These are phyloP conservation scores for Fragum fragum DNA, from an alignment of 2,888 invertebrate species.

Conservation along the genomic window DNA sequence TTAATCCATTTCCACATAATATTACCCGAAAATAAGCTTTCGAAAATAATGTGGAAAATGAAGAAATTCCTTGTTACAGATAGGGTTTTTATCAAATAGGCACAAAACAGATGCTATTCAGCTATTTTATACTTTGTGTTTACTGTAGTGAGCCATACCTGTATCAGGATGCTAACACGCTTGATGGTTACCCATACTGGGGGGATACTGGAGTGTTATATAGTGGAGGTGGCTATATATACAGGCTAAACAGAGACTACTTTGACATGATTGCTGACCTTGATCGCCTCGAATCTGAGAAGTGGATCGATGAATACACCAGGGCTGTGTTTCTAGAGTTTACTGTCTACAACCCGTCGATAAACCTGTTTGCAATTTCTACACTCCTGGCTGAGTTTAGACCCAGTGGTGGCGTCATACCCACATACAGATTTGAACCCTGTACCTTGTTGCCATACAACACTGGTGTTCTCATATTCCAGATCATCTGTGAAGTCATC, in stretches of 20 bases:
- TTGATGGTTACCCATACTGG: constrained; percentile 87
- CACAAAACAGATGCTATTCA: too few species aligned
- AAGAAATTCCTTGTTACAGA: too few species aligned
- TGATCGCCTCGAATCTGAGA: constrained; percentile 82
- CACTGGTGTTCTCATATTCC: constrained; percentile 80
- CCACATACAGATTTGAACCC: constrained; percentile 85
- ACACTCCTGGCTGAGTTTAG: constrained; percentile 85
- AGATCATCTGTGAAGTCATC: constrained; percentile 81
- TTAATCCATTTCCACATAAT: too few species aligned
- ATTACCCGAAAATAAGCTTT: too few species aligned
- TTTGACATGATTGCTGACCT: constrained; percentile 81
- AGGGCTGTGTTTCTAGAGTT: constrained; percentile 88
- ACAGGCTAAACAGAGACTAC: constrained; percentile 83
- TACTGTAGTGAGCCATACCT: constrained; percentile 75
- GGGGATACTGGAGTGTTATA: constrained; percentile 86
- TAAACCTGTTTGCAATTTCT: constrained; percentile 85
- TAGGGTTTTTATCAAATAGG: too few species aligned
- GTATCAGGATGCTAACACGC: constrained; percentile 82
- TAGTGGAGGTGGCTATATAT: constrained; percentile 88
- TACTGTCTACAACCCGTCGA: constrained; percentile 87
- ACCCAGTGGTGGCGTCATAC: constrained; percentile 82
- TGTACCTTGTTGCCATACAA: constrained; percentile 84
- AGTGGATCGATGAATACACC: constrained; percentile 88
- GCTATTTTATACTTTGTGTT: too few species aligned
- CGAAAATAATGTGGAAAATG: too few species aligned